These are phyloP conservation scores for Temnothorax nylanderi DNA, from an alignment of 1,140 invertebrate species.

Conservation along the genomic window DNA sequence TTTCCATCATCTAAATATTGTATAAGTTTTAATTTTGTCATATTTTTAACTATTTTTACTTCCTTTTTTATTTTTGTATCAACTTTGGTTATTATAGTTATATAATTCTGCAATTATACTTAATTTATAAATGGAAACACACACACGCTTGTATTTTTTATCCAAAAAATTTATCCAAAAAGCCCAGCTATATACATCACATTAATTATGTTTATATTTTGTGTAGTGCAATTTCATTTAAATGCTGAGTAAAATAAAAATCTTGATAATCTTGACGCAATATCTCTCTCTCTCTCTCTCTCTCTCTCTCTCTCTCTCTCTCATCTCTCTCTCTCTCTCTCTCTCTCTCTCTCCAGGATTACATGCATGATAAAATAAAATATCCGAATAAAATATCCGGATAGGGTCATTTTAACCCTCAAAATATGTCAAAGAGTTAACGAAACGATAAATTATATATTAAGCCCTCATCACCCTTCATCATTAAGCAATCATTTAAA, in stretches of 20 bases:
- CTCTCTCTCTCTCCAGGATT: background rate
- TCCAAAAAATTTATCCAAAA: background rate
- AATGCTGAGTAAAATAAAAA: slow-evolving; percentile 14
- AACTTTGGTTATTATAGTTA: background rate
- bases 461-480: background rate
- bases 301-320: background rate
- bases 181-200: background rate
- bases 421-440: background rate
- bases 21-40: background rate
- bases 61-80: background rate
- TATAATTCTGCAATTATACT: background rate
- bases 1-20: background rate
- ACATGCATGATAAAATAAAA: slow-evolving; percentile 16
- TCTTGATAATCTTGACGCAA: background rate
- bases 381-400: background rate
- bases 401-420: background rate
- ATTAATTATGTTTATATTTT: slow-evolving; percentile 14
- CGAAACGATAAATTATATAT: slow-evolving; percentile 2
- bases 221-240: background rate
- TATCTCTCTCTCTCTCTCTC: background rate
- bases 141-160: background rate
- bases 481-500: background rate
- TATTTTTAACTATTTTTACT: background rate
- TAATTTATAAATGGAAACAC: background rate
- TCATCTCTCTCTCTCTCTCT: background rate